phyloP scores from a whole-genome alignment of 92 coral and sea anemone species.

The Zoanthus solanderi region DNA sequence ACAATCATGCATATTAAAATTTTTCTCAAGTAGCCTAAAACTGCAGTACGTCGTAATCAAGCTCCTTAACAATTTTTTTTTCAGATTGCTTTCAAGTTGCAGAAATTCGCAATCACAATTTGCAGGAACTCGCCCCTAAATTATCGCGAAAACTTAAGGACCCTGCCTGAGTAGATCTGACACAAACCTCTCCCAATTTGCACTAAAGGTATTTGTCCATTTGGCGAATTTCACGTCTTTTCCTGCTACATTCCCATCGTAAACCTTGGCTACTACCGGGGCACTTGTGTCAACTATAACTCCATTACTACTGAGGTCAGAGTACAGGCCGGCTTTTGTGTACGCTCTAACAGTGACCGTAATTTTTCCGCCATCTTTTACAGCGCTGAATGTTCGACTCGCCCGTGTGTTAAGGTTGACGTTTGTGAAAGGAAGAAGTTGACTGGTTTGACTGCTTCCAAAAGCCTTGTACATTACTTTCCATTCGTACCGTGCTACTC shows the following conservation, averaged over 20 bases:
- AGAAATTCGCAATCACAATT: too few species aligned
- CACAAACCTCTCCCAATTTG: conserved; percentile 75
- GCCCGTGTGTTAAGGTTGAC: conserved; percentile 67
- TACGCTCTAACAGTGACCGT: conserved; percentile 68
- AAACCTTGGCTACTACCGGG: conserved; percentile 73
- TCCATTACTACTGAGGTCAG: conserved; percentile 81
- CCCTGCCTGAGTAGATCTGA: too few species aligned
- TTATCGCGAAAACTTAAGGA: too few species aligned
- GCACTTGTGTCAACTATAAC: conserved; percentile 81
- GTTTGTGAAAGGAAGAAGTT: conserved; percentile 65
- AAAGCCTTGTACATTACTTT: conserved; percentile 63
- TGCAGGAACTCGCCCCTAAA: too few species aligned
- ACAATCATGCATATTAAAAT: too few species aligned
- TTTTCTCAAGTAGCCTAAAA: too few species aligned
- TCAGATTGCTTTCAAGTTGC: too few species aligned
- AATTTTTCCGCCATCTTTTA: conserved; percentile 77
- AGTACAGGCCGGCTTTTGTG: conserved; percentile 84
- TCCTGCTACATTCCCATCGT: conserved; percentile 73
- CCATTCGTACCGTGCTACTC: conserved; percentile 81
- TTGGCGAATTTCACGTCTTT: conserved; percentile 73
- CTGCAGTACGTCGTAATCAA: too few species aligned
- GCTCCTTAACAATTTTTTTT: too few species aligned
- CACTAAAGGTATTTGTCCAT: conserved; percentile 84
- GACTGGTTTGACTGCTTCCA: conserved; percentile 48
- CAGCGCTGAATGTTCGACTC: conserved; percentile 56